Base-by-base conservation (phyloP, 2,888 invertebrate species). In the Fragum sueziense region DNA sequence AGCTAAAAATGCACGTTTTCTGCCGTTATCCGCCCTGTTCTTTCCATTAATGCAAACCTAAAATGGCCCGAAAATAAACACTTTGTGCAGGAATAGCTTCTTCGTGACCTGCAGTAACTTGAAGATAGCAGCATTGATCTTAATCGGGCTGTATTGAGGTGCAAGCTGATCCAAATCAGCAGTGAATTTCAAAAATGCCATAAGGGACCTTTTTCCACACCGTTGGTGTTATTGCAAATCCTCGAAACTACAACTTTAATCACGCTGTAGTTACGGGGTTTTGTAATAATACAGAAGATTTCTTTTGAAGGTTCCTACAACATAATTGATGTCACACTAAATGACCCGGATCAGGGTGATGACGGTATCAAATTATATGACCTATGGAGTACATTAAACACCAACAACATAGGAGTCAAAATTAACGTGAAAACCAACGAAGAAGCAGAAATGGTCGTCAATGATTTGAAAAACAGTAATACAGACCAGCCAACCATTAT, bases 361-460 rank as follows among this genome's bases (percentile, higher is more conserved):
- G 65, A 65, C 2, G 57, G 22, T 6, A 25, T 70, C 14, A 34
- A 33, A 0, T 33, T 70, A 17, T 33, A 34, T 25, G 25, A 31
- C n/a, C n/a, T 70, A 14, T 70, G 33, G 54, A 22, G 7, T 17
- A 2, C 27, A 51, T 47, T 72, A 6, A 25, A 62, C 31, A 29
- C 25, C 27, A 47, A 29, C 72, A 31, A 61, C 20, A 22, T 62
- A 41, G 73, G 54, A 2, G 54, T 52, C 20, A 73, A 73, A 20
- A 51, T 67, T 20, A 52, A 73, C 34, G 33, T 34, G 7, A 27
- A 0, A 25, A 65, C 14, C 14, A 54, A 34, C 7, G 54, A n/a
- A 14, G 34, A 47, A 7, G 54, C 27, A 7, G 34, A 54, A 14
- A 29, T 29, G 2, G 51, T 34, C 6, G 37, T 67, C 22, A 20